Percentiles rank a stretch among this genome's conserved stretches.
These are phyloP conservation scores for Nasonia longicornis DNA, from an alignment of 1,140 invertebrate genomes.

Conservation along the genomic window DNA sequence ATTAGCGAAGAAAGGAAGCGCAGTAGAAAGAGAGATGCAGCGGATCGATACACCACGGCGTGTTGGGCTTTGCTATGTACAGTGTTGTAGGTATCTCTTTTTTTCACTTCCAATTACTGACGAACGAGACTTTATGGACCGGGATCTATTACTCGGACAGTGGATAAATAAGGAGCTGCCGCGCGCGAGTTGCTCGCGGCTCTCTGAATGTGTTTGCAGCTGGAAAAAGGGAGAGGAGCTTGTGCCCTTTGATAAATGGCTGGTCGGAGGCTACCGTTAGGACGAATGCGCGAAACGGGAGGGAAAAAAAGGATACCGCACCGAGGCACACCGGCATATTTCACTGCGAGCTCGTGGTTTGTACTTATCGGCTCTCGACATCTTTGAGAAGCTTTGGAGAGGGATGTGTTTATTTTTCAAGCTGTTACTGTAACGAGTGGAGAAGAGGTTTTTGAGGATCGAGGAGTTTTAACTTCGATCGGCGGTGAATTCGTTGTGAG, in stretches of 20 bases:
- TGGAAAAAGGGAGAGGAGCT: slow-evolving; percentile 28
- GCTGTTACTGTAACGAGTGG: neutral
- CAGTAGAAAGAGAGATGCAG: neutral
- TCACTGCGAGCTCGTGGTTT: slow-evolving; percentile 44
- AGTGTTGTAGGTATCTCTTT: neutral
- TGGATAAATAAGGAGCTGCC: slow-evolving; percentile 61
- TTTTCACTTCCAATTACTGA: slow-evolving; percentile 56
- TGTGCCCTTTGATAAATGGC: slow-evolving; percentile 60
- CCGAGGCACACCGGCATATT: slow-evolving; percentile 25
- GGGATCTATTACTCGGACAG: slow-evolving; percentile 57
- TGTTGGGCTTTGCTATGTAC: neutral
- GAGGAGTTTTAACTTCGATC: no score
- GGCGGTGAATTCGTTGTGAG: no score
- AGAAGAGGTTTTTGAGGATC: no score
- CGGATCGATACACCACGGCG: neutral
- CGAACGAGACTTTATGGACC: slow-evolving; percentile 53
- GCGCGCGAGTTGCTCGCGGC: slow-evolving; percentile 47
- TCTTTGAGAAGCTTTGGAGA: neutral
- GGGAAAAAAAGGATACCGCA: neutral
- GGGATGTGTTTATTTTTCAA: slow-evolving; percentile 10
- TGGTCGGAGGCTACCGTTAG: slow-evolving; percentile 52
- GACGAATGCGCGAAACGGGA: neutral
- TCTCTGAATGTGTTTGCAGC: slow-evolving; percentile 59
- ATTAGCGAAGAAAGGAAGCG: slow-evolving; percentile 18
- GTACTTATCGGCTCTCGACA: slow-evolving; percentile 37